Evolutionary conservation across 2,888 invertebrate species (phyloP), one percentile per base, ranked within the genome.

Genomic region (Crematogaster levior): DNA sequence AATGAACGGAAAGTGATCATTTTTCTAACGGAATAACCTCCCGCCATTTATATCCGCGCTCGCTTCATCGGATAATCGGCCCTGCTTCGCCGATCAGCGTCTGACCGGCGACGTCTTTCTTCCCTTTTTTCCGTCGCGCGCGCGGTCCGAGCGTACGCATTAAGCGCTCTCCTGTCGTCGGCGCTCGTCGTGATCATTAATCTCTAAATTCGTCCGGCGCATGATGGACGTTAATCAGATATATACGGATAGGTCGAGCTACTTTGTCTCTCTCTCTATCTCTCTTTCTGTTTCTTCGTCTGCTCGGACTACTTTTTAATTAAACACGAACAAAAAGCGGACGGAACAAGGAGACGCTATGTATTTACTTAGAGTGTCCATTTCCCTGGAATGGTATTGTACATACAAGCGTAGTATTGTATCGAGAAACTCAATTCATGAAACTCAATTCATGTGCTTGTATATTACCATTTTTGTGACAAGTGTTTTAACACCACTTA

Each of bases 181-280:
- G 56, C 84, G 65, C 80, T 80, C 83, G 81, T 84, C 77, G 58
- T 68, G 81, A 68, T 84, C 88, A 89, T 88, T 89, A 90, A 88
- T 88, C 89, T 90, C 85, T 74, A 89, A 89, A 89, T 89, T 89
- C 86, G 88, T 56, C 84, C 40, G 80, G 74, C 84, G 66, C 66
- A 88, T 87, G 88, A 82, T 51, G 79, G 86, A 89, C 89, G 88
- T 88, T 89, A 89, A 89, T 89, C 89, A 89, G 86, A 85, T 87
- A 83, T 88, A 88, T 81, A 84, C 79, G 75, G 83, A 68, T 84
- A 75, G 83, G 30, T 60, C 83, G 89, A 85, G 84, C 83, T 58
- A 40, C 40, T 81, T n/a, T n/a, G n/a, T n/a, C n/a, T n/a, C n/a
- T n/a, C 86, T 66, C 80, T 80, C 74, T 66, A 53, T 58, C 66